A percentile compares a stretch with the other conserved stretches of the same genome.
Evolutionary conservation across 1,140 invertebrate species (phyloP).

Genomic region (Hyles euphorbiae): DNA sequence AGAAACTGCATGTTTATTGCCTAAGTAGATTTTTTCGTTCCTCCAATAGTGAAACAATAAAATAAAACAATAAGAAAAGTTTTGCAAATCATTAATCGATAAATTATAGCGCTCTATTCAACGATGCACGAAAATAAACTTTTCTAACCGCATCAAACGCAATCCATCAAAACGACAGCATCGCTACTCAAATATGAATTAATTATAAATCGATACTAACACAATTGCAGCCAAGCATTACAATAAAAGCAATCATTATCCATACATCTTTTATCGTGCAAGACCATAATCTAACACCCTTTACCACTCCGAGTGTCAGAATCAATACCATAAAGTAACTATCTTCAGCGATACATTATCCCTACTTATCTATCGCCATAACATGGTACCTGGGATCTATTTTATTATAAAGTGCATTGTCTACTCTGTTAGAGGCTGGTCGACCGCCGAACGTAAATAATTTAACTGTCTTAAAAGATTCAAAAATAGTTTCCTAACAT

Average conservation of each 20-base stretch:
- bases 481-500: slow-evolving; percentile 75
- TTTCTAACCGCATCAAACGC: too few relatives aligned
- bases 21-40: too few relatives aligned
- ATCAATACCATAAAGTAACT: slow-evolving; percentile 65
- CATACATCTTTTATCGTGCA: slow-evolving; percentile 16
- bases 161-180: not conserved
- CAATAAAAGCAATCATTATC: slow-evolving; percentile 46
- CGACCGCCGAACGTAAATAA: slow-evolving; percentile 69
- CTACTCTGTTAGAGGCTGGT: slow-evolving; percentile 52
- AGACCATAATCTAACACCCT: slow-evolving; percentile 57
- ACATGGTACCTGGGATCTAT: slow-evolving; percentile 65
- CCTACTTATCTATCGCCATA: slow-evolving; percentile 68
- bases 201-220: slow-evolving; percentile 6
- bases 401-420: slow-evolving; percentile 75
- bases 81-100: too few relatives aligned
- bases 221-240: slow-evolving; percentile 33
- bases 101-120: too few relatives aligned
- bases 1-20: too few relatives aligned
- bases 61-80: too few relatives aligned
- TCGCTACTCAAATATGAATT: slow-evolving; percentile 13
- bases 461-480: slow-evolving; percentile 76
- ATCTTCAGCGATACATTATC: slow-evolving; percentile 69
- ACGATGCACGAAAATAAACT: too few relatives aligned
- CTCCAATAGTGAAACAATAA: too few relatives aligned
- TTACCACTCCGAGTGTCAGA: slow-evolving; percentile 59